phyloP scores from a whole-genome alignment of 2,797 vertebrate species.

The Scolopax bukidnonensis region DNA sequence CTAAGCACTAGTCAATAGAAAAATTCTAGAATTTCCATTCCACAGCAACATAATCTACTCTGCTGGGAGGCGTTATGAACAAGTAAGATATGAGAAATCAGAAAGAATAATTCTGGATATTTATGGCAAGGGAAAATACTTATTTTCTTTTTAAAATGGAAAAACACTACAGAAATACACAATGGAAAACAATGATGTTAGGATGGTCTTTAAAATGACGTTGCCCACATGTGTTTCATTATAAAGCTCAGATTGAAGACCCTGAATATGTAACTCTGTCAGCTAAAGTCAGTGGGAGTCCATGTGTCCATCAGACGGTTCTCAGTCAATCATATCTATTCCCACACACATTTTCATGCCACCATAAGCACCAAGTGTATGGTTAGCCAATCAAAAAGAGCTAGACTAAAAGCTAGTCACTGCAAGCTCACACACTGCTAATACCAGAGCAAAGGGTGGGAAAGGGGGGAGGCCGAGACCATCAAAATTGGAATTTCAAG shows the following conservation, averaged over 20 bases:
- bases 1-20: not conserved
- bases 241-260: not conserved
- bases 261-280: fast-evolving
- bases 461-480: not conserved
- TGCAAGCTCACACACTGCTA: not conserved
- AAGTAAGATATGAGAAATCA: fast-evolving
- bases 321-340: not conserved
- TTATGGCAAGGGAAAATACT: not conserved
- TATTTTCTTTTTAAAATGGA: not conserved
- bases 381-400: not conserved
- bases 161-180: not conserved
- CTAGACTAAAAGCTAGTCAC: not conserved
- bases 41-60: not conserved
- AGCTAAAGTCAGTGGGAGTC: not conserved
- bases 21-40: not conserved
- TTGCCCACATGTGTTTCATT: not conserved
- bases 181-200: not conserved
- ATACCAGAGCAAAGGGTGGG: not conserved
- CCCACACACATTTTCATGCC: not conserved
- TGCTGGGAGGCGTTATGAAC: not conserved
- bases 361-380: not conserved
- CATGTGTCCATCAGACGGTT: not conserved
- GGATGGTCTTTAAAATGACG: not conserved
- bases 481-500: not conserved
- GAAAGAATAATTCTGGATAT: not conserved